Evolutionary conservation across 1,140 invertebrate genomes (phyloP), one percentile per base, ranked within the genome.

Genomic region (Diuraphis noxia): DNA sequence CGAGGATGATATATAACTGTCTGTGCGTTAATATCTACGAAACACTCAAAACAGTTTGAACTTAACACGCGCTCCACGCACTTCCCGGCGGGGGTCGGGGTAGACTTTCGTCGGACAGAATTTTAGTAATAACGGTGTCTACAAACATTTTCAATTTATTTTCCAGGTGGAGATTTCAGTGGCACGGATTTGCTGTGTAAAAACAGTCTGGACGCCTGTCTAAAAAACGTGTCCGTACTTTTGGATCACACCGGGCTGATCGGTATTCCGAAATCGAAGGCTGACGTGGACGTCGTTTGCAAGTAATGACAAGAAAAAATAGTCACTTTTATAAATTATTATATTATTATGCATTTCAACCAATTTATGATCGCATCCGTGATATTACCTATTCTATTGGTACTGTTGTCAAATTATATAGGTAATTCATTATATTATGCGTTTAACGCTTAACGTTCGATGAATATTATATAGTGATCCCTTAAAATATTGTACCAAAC

Each of bases 221-320:
- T 90, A 41, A 36, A 36, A 4, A 77, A 90, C 72, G 88, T 89
- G 30, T 89, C 88, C 19, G 17, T 25, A 1, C 23, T 93, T 19
- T 84, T 93, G 36, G 90, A 92, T 17, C 86, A 92, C n/a, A 84
- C 87, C 2, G 92, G 92, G 23, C 77, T 92, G 82, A 92, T 41
- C 19, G 92, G 93, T 13, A 93, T 93, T 21, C 93, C 93, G 19
- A 93, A 92, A 77, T 92, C 92, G 30, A 93, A 93, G 86, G 84
- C 91, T 34, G 93, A 93, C 19, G 92, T 93, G 21, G 93, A 93
- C 41, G 52, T 91, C 17, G 86, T 92, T 49, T 93, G 93, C 92
- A 92, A 92, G 93, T 93, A 92, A 93, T 77, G 52, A 82, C 9
- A 81, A 36, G 25, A 13, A 84, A 84, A 23, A 23, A 49, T 49